A percentile compares a stretch with the other conserved stretches of the same genome.
phyloP scores from a whole-genome alignment of 1,140 invertebrate genomes.

The Bradysia coprophila region DNA sequence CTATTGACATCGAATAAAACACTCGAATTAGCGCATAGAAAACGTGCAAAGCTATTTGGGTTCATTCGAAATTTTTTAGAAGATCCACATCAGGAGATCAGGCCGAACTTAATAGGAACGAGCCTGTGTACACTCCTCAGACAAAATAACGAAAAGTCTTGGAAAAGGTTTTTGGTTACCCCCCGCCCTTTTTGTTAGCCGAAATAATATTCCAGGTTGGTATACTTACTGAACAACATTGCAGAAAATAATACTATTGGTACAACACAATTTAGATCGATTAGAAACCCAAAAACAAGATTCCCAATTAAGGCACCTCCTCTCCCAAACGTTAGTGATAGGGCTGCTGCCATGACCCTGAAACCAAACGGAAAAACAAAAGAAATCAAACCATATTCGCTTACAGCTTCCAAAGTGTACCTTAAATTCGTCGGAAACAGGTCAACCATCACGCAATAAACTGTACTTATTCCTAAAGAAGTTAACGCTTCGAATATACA shows the following conservation, averaged over 20 bases:
- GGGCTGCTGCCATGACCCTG: conserved; percentile 56
- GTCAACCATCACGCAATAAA: conserved; percentile 57
- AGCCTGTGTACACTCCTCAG: too few species aligned
- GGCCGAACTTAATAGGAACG: too few species aligned
- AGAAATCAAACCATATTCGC: conserved; percentile 1
- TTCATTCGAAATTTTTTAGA: too few species aligned
- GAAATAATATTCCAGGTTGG: too few species aligned
- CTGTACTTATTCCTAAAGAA: conserved; percentile 50
- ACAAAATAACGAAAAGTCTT: too few species aligned
- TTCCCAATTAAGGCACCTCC: conserved; percentile 48
- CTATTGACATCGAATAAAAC: too few species aligned
- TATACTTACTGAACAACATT: conserved; percentile 43
- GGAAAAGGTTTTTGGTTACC: too few species aligned
- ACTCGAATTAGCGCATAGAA: too few species aligned
- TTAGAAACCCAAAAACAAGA: conserved; percentile 46
- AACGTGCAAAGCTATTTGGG: too few species aligned
- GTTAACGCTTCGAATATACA: conserved; percentile 58
- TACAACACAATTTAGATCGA: conserved; percentile 49
- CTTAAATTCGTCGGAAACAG: conserved; percentile 60
- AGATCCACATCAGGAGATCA: too few species aligned
- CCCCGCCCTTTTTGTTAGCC: too few species aligned
- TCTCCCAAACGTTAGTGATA: conserved; percentile 50
- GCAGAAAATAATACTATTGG: conserved; percentile 42
- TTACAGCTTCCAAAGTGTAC: conserved; percentile 21
- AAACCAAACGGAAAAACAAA: too few species aligned